Evolutionary conservation across 2,113 vertebrate species (phyloP).

Genomic region (Mellivora capensis): DNA sequence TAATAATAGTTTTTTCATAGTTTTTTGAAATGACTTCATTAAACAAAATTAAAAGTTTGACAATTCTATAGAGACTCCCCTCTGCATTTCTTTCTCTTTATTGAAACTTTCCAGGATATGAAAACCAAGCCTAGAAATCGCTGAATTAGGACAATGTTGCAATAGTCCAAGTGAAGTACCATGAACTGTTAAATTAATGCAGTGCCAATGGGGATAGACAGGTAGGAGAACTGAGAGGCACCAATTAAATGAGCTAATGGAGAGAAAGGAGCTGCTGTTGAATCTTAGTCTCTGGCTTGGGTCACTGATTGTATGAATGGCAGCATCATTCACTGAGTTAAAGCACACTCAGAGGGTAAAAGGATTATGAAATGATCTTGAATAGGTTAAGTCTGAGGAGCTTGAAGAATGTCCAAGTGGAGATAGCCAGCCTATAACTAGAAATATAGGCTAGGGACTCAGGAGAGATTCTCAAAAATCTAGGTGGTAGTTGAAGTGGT

Average conservation of each 20-base stretch:
- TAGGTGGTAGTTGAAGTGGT: not conserved
- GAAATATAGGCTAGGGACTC: slow-evolving; percentile 19
- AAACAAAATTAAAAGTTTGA: slow-evolving; percentile 10
- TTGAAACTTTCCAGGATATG: not conserved
- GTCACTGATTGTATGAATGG: not conserved
- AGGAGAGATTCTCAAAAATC: not conserved
- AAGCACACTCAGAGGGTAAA: not conserved
- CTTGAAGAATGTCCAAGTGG: not conserved
- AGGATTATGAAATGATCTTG: slow-evolving; percentile 21
- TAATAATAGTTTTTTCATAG: not conserved
- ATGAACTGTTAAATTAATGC: not conserved
- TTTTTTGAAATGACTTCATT: not conserved
- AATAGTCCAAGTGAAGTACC: not conserved
- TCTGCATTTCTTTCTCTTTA: not conserved
- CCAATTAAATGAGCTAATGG: not conserved
- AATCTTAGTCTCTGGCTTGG: not conserved
- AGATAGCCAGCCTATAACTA: not conserved
- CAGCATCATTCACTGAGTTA: not conserved
- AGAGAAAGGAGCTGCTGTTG: not conserved
- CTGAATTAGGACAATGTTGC: slow-evolving; percentile 14
- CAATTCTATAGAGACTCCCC: not conserved
- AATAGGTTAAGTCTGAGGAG: slow-evolving; percentile 4
- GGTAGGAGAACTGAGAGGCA: not conserved
- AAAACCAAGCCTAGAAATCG: not conserved
- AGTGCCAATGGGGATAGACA: not conserved